These are phyloP conservation scores for Thalassarche chlororhynchos DNA, from an alignment of 2,113 vertebrate genomes.

Conservation along the genomic window DNA sequence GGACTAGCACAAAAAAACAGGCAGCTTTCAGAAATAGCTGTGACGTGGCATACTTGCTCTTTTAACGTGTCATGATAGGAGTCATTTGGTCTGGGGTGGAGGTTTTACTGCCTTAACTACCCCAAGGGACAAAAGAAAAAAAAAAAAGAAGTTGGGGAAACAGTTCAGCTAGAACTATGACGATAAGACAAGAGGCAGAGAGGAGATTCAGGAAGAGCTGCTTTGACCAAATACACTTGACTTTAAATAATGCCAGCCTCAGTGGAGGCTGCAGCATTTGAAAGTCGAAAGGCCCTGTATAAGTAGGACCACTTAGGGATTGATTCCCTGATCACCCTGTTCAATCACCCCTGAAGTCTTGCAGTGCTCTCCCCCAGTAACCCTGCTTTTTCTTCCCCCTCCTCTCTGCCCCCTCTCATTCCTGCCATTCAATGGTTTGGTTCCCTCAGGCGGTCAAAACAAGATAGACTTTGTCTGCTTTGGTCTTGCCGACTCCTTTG, in stretches of 20 bases:
- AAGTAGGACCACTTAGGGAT: background rate
- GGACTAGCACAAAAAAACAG: background rate
- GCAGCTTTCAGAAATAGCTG: background rate
- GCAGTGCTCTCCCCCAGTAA: background rate
- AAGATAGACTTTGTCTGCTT: conserved; percentile 44
- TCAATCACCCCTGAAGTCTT: background rate
- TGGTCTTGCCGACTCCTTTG: conserved; percentile 30
- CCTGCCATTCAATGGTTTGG: conserved; percentile 34
- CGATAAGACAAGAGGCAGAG: background rate
- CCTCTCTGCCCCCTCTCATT: background rate
- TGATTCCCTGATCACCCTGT: background rate
- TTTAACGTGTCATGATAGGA: background rate
- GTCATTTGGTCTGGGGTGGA: background rate
- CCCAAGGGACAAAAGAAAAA: background rate
- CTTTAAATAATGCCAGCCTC: background rate
- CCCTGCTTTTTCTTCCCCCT: background rate
- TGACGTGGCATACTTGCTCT: background rate
- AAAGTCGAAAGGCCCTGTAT: background rate
- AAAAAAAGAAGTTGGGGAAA: background rate
- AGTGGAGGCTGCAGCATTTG: background rate
- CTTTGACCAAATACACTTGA: background rate
- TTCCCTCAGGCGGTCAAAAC: conserved; percentile 57
- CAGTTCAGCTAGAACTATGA: background rate
- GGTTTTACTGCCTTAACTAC: background rate
- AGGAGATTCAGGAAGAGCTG: background rate